Evolutionary conservation across 2,888 invertebrate genomes (phyloP).

Genomic region (Drosophila limbata): DNA sequence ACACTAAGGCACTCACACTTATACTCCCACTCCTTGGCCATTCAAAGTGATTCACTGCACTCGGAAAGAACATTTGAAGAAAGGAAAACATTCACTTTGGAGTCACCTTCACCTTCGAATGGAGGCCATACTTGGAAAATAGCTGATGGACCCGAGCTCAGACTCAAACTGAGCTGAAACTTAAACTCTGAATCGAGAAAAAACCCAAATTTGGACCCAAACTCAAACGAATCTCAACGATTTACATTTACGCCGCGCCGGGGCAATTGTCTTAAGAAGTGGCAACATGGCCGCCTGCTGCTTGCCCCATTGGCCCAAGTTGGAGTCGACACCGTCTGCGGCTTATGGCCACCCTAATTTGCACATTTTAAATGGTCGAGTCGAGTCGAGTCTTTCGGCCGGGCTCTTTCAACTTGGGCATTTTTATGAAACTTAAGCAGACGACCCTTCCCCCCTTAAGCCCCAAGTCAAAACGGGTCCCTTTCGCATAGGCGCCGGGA

Average conservation of each 20-base stretch:
- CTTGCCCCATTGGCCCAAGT: background rate
- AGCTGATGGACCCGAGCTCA: constrained; percentile 4
- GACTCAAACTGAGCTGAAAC: background rate
- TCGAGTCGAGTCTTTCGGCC: background rate
- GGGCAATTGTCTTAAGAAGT: constrained; percentile 75
- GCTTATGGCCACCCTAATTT: constrained; percentile 76
- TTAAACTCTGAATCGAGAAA: background rate
- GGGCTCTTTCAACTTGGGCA: constrained; percentile 14
- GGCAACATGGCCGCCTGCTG: constrained; percentile 60
- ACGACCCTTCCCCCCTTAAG: background rate
- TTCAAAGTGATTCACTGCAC: constrained; percentile 43
- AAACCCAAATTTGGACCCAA: constrained; percentile 31
- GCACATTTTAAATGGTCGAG: constrained; percentile 74
- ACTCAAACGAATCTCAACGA: constrained; percentile 52
- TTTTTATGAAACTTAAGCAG: constrained; percentile 68
- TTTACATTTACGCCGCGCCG: constrained; percentile 58
- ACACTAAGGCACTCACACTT: constrained; percentile 21
- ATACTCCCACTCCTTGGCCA: constrained; percentile 16
- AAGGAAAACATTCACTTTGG: constrained; percentile 15
- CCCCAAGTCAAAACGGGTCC: constrained; percentile 12
- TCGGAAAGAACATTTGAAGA: constrained; percentile 25
- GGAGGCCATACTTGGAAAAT: constrained; percentile 16
- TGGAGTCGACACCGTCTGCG: constrained; percentile 46
- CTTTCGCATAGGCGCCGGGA: constrained; percentile 48
- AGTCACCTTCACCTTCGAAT: constrained; percentile 53